Evolutionary conservation across 2,888 invertebrate genomes (phyloP).

Genomic region (Hoplodrina ambigua): DNA sequence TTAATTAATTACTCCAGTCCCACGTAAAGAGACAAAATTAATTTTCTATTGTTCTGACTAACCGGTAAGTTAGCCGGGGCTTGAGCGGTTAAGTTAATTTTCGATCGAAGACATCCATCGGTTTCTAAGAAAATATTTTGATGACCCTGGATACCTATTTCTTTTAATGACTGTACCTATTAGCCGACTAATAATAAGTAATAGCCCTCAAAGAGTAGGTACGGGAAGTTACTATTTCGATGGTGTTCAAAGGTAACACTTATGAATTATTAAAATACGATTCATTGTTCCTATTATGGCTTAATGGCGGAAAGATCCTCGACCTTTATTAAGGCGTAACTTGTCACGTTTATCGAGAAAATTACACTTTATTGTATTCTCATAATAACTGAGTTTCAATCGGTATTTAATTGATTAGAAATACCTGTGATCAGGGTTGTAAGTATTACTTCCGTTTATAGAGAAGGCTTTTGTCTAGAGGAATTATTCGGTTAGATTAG

Average conservation of each 20-base stretch:
- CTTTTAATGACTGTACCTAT: neutral
- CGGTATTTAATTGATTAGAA: conserved; percentile 28
- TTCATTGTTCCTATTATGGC: conserved; percentile 39
- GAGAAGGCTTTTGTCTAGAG: neutral
- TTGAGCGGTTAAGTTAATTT: no score
- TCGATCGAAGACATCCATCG: no score
- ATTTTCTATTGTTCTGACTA: no score
- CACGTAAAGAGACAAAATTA: no score
- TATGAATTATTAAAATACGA: conserved; percentile 53
- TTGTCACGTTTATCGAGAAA: conserved; percentile 29
- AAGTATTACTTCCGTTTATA: conserved; percentile 28
- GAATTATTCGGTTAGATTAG: neutral
- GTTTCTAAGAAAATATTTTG: no score
- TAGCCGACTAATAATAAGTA: neutral
- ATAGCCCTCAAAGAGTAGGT: neutral
- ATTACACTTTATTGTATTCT: conserved; percentile 33
- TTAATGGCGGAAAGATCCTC: conserved; percentile 42
- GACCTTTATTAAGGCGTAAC: conserved; percentile 47
- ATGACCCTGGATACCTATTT: no score
- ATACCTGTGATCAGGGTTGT: neutral
- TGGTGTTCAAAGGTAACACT: conserved; percentile 29
- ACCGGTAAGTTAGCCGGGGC: no score
- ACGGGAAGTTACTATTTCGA: conserved; percentile 25
- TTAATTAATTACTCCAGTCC: no score
- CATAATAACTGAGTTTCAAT: conserved; percentile 30